phyloP scores from a whole-genome alignment of 2,113 vertebrate genomes.

The Elephas maximus region DNA sequence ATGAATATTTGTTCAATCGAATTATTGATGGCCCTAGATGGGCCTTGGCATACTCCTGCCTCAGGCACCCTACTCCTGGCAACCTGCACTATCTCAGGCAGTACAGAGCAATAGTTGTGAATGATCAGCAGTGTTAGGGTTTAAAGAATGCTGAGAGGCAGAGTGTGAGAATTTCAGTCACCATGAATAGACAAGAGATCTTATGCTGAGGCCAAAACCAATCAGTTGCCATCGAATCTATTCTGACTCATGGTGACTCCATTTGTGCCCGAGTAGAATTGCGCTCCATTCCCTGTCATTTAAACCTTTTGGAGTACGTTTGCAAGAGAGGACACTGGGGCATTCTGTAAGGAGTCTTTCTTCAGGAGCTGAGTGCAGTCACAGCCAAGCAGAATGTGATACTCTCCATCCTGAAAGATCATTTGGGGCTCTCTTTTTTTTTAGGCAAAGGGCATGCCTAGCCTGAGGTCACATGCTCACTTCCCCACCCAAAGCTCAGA shows the following conservation, averaged over 20 bases:
- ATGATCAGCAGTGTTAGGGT: neutral
- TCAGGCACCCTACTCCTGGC: neutral
- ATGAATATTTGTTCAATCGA: neutral
- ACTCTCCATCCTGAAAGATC: neutral
- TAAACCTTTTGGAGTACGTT: neutral
- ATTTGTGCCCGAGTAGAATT: no score
- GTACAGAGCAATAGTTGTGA: neutral
- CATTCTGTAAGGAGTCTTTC: neutral
- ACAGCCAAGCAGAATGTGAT: neutral
- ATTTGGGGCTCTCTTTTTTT: neutral
- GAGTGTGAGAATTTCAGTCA: neutral
- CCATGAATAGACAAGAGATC: neutral
- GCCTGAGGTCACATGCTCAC: neutral
- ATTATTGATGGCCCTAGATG: no score
- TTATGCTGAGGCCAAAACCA: neutral
- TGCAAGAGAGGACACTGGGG: neutral
- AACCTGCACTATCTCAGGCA: neutral
- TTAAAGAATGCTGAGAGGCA: neutral
- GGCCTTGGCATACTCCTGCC: neutral
- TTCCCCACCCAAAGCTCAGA: neutral
- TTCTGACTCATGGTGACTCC: no score
- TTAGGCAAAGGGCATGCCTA: neutral
- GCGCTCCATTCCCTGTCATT: neutral
- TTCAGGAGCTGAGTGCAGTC: neutral
- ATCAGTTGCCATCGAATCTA: no score